phyloP scores from a whole-genome alignment of 37 sponge, comb jelly and placozoan genomes.

The Crambe crambe region DNA sequence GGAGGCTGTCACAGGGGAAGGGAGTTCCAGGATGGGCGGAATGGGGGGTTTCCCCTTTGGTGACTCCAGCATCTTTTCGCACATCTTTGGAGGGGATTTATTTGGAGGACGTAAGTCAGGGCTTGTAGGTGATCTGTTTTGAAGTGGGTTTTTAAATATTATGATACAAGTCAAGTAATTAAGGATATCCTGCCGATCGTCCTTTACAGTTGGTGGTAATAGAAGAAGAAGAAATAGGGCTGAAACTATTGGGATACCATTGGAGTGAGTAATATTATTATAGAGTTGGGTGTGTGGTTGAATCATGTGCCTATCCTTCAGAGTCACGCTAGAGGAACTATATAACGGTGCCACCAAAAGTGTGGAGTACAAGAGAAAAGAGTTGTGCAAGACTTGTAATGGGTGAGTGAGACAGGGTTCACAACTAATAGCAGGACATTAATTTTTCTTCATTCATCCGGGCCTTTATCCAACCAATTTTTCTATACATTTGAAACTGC shows the following conservation, averaged over 20 bases:
- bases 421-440: no score
- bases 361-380: constrained; percentile 80
- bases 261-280: constrained; percentile 57
- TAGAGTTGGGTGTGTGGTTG: background rate
- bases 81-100: constrained; percentile 57
- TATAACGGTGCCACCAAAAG: constrained; percentile 65
- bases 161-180: no score
- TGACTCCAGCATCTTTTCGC: constrained; percentile 59
- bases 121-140: background rate
- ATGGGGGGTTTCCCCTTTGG: constrained; percentile 34
- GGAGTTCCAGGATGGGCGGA: constrained; percentile 15
- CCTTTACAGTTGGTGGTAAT: constrained; percentile 46
- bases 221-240: constrained; percentile 42
- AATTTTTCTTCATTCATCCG: background rate
- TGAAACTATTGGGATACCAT: constrained; percentile 68
- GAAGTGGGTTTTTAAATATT: background rate
- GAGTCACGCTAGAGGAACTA: constrained; percentile 84
- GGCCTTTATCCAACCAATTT: background rate
- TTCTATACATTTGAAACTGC: background rate
- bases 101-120: constrained; percentile 17
- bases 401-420: constrained; percentile 56
- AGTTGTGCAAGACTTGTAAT: constrained; percentile 61
- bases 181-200: background rate
- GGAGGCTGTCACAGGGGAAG: constrained; percentile 55
- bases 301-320: constrained; percentile 1